Evolutionary conservation across 2,113 vertebrate genomes (phyloP).

Genomic region (Pygoscelis antarcticus): DNA sequence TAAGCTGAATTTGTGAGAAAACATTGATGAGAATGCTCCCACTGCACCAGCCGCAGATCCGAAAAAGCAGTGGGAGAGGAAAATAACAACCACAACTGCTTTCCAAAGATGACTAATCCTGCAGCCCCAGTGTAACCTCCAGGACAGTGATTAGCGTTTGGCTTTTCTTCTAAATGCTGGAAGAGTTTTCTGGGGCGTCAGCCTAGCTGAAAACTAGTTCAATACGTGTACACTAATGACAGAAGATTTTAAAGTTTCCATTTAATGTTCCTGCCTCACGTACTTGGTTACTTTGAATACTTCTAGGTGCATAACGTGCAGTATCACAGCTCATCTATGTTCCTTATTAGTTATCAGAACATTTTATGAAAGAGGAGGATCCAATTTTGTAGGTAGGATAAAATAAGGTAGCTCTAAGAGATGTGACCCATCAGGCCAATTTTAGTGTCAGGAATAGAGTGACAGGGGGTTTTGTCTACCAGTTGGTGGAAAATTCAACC

Average conservation of each 20-base stretch:
- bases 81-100: slow-evolving; percentile 40
- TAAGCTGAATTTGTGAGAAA: slow-evolving; percentile 54
- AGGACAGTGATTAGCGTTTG: slow-evolving; percentile 23
- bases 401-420: background rate
- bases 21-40: slow-evolving; percentile 38
- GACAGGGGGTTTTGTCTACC: background rate
- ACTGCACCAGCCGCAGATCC: slow-evolving; percentile 25
- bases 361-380: background rate
- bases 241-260: background rate
- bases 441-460: background rate
- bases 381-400: background rate
- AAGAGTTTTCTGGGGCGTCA: slow-evolving; percentile 24
- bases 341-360: background rate
- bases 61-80: slow-evolving; percentile 52
- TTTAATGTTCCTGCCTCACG: background rate
- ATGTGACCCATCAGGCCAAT: background rate
- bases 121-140: background rate
- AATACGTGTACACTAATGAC: background rate
- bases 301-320: background rate
- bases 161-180: slow-evolving; percentile 28
- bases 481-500: background rate
- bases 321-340: background rate
- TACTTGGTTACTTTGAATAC: background rate
- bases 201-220: slow-evolving; percentile 14
- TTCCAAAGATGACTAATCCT: slow-evolving; percentile 52